phyloP scores from a whole-genome alignment of 1,140 invertebrate genomes.

The Ectropis grisescens region DNA sequence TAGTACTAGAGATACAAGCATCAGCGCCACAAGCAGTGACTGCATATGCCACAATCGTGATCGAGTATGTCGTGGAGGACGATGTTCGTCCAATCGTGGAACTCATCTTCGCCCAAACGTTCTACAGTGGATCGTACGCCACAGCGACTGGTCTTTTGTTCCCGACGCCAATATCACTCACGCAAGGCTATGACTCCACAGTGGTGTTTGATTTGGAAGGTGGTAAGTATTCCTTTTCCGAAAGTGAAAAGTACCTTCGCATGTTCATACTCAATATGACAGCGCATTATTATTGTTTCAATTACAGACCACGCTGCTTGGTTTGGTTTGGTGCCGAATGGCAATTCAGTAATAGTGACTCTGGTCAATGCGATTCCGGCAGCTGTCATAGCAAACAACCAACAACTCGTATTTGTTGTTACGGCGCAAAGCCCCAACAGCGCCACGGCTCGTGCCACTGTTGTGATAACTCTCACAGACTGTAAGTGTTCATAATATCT shows the following conservation, averaged over 20 bases:
- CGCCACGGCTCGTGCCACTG: slow-evolving; percentile 6
- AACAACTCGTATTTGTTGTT: slow-evolving; percentile 16
- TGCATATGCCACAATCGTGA: slow-evolving; percentile 16
- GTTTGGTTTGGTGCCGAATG: slow-evolving; percentile 10
- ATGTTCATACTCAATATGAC: too few species aligned
- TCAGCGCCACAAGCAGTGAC: slow-evolving; percentile 10
- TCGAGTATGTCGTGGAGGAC: slow-evolving; percentile 6
- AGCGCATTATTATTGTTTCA: too few species aligned
- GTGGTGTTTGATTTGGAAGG: slow-evolving; percentile 21
- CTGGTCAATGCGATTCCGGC: slow-evolving; percentile 8
- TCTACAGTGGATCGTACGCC: slow-evolving; percentile 21
- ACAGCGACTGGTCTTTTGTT: slow-evolving; percentile 10
- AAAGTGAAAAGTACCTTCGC: slow-evolving; percentile 9
- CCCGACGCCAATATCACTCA: slow-evolving; percentile 9
- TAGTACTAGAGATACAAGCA: slow-evolving; percentile 16
- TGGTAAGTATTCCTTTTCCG: slow-evolving; percentile 10
- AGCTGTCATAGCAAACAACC: slow-evolving; percentile 16
- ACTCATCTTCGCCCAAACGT: slow-evolving; percentile 19
- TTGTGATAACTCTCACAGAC: slow-evolving; percentile 12
- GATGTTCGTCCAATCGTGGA: slow-evolving; percentile 2
- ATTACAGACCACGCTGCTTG: slow-evolving; percentile 21
- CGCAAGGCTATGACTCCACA: slow-evolving; percentile 17
- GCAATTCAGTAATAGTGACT: slow-evolving; percentile 10
- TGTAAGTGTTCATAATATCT: slow-evolving; percentile 13
- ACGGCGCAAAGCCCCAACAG: slow-evolving; percentile 8